Evolutionary conservation across 2,888 invertebrate species (phyloP), one percentile per base, ranked within the genome.

Genomic region (Folsomia candida): DNA sequence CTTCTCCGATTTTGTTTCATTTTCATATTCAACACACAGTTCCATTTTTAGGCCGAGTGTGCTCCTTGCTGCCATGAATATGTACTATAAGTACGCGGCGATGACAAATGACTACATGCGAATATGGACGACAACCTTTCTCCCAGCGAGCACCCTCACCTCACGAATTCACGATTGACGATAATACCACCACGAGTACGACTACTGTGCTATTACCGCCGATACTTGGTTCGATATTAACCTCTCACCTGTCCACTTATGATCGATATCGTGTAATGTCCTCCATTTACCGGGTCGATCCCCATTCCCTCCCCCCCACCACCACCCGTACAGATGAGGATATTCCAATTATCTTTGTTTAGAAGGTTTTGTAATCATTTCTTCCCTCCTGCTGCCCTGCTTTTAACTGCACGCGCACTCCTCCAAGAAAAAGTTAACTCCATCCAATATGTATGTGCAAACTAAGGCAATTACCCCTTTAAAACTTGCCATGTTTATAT

Each of bases 1-100:
- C 29, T 28, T 26, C 27, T 9, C 62, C 28, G 62, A 62, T 62
- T 62, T 62, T 28, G 20, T 62, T 62, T 62, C 62, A 62, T 62
- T 27, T 62, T 62, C 37, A 37, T 14, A 37, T 37, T 37, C 14
- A 9, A n/a, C n/a, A n/a, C n/a, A n/a, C n/a, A n/a, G n/a, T n/a
- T n/a, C n/a, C n/a, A n/a, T n/a, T n/a, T n/a, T n/a, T n/a, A n/a
- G n/a, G n/a, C n/a, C n/a, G n/a, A n/a, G n/a, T n/a, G n/a, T n/a
- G n/a, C n/a, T n/a, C n/a, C n/a, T n/a, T n/a, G n/a, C n/a, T n/a
- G n/a, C n/a, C n/a, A n/a, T n/a, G n/a, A n/a, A n/a, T n/a, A n/a
- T n/a, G n/a, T n/a, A n/a, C n/a, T n/a, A n/a, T n/a, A n/a, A n/a
- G n/a, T n/a, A n/a, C n/a, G n/a, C n/a, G n/a, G n/a, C n/a, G n/a